Base-by-base conservation (phyloP, 92 coral and sea anemone genomes). In the Virgularia gustaviana region DNA sequence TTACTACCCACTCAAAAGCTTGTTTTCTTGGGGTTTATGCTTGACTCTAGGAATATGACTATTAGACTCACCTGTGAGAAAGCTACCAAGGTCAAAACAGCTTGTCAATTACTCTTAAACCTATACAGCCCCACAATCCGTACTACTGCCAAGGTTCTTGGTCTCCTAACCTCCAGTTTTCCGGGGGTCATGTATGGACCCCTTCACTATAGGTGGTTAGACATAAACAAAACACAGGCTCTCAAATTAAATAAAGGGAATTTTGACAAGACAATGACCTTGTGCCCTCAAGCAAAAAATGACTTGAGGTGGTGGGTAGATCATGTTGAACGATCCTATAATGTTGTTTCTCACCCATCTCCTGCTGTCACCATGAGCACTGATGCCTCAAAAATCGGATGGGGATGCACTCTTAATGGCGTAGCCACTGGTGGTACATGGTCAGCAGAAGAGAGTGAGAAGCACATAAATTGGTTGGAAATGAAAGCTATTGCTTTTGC, bases 381-480 rank as follows among this genome's bases (percentile, higher is more conserved):
- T 52, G 61, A 72, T 51, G 75, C 80, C 20, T 81, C 81, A 38
- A 73, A 74, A 65, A 67, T 57, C 25, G 85, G 71, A 49, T 73
- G 81, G 77, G 78, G 67, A 27, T 56, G 73, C 55, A 52, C 71
- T 2, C 57, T 62, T 45, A 41, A 64, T 73, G 81, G 65, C 31
- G 28, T 33, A 12, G 29, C 29, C 3, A 52, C 58, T 7, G 58
- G 30, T 11, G 82, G 82, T 6, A 33, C 36, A 15, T 65, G 75
- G 82, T 52, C 76, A 28, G 73, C 67, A 36, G 27, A 19, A 2
- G 86, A 85, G 42, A 54, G 76, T 20, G 59, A 75, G 58, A 39
- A 79, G 29, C 84, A 80, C 42, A 85, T 63, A 23, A 85, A 85
- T 49, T 80, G 55, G 28, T 77, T 80, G 42, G 86, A 85, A 53